A percentile compares a stretch with the other conserved stretches of the same genome.
Conservation (phyloP, 1,140 invertebrate genomes). For the Aphidius gifuensis region DNA sequence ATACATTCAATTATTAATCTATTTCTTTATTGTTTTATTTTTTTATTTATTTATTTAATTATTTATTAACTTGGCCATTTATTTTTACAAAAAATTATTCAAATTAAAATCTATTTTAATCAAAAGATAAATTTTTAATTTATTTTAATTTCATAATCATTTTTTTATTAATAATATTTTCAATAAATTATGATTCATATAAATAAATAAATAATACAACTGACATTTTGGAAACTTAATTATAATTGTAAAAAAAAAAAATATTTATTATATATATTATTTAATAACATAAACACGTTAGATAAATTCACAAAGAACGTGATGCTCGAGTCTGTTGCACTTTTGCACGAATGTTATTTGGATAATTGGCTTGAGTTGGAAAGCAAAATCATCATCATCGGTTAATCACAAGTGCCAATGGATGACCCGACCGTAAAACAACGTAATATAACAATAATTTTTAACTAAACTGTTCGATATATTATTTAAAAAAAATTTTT, state of each 20-base stretch:
- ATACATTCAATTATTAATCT: too few species aligned
- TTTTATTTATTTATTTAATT: not conserved
- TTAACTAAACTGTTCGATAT: not conserved
- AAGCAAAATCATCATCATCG: not conserved
- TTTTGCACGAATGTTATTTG: not conserved
- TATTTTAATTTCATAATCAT: too few species aligned
- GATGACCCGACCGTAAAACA: not conserved
- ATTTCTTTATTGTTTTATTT: not conserved
- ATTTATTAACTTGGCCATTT: not conserved
- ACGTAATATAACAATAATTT: not conserved
- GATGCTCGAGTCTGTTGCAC: not conserved
- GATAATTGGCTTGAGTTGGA: constrained; percentile 7
- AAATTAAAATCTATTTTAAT: too few species aligned
- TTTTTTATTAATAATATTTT: too few species aligned
- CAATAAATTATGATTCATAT: not conserved
- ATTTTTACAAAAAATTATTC: too few species aligned
- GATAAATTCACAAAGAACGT: constrained; percentile 6
- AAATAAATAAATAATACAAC: constrained; percentile 1
- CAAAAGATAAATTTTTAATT: too few species aligned
- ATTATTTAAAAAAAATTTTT: not conserved
- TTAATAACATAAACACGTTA: not conserved
- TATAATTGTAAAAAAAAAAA: too few species aligned
- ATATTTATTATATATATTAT: too few species aligned
- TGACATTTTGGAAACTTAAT: constrained; percentile 11
- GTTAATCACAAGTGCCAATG: constrained; percentile 13